Conservation (phyloP, 2,113 vertebrate genomes). For the Ochotona princeps region DNA sequence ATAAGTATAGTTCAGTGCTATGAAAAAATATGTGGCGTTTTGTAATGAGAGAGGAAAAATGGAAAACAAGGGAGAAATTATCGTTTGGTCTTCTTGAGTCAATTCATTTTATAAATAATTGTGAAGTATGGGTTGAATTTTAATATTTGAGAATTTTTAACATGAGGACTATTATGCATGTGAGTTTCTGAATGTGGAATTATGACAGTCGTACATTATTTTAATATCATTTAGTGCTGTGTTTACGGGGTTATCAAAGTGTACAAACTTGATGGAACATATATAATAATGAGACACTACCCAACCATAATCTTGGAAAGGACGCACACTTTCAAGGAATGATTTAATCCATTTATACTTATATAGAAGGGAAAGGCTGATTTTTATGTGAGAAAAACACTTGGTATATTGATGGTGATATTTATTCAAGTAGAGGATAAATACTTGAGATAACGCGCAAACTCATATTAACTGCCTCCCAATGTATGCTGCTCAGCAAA, state of each 20-base stretch:
- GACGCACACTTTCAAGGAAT: neutral
- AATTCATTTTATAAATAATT: constrained; percentile 78
- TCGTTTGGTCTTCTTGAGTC: constrained; percentile 67
- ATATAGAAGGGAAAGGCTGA: neutral
- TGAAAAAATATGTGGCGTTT: constrained; percentile 18
- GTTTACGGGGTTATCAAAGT: constrained; percentile 55
- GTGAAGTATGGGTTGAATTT: constrained; percentile 75
- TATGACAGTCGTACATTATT: constrained; percentile 66
- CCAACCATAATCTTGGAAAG: constrained; percentile 32
- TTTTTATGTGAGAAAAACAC: neutral
- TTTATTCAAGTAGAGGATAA: constrained; percentile 1
- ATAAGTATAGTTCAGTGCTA: constrained; percentile 33
- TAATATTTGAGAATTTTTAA: constrained; percentile 74
- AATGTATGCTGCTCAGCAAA: neutral
- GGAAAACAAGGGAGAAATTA: neutral
- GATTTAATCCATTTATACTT: neutral
- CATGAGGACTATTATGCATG: constrained; percentile 51
- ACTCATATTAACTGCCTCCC: neutral
- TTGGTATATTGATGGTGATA: neutral
- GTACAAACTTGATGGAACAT: constrained; percentile 37
- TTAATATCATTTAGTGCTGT: constrained; percentile 53
- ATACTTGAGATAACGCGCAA: neutral
- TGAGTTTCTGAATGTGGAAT: constrained; percentile 71
- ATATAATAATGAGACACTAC: constrained; percentile 31
- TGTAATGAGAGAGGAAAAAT: constrained; percentile 10